A percentile compares a stretch with the other conserved stretches of the same genome.
These are phyloP conservation scores for Stigmatopora argus DNA, from an alignment of 2,113 vertebrate species.

Conservation along the genomic window DNA sequence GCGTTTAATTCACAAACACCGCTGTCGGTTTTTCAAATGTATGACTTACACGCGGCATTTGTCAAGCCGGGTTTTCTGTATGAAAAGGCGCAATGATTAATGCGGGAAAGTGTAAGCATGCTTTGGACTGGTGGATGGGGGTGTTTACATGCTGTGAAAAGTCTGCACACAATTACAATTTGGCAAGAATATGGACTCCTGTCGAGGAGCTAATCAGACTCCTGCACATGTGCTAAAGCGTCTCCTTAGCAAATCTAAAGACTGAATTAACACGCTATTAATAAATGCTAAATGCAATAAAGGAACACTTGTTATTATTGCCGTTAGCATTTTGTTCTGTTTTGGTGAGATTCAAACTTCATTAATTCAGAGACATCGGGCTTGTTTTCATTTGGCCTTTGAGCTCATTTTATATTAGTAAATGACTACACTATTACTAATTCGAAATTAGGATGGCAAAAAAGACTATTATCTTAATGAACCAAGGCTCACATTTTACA, in stretches of 20 bases:
- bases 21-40: constrained; percentile 30
- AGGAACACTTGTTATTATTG: background rate
- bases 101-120: background rate
- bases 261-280: background rate
- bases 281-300: background rate
- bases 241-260: background rate
- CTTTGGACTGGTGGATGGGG: background rate
- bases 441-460: background rate
- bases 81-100: background rate
- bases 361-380: background rate
- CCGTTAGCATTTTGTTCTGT: background rate
- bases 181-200: background rate
- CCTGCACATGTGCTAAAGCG: background rate
- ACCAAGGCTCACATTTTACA: too few species aligned
- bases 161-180: constrained; percentile 13
- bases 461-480: background rate
- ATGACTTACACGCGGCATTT: constrained; percentile 5
- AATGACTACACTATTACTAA: background rate
- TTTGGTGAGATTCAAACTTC: background rate
- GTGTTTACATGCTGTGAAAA: constrained; percentile 14
- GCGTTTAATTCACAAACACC: constrained; percentile 19
- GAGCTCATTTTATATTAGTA: background rate
- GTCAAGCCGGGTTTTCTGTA: constrained; percentile 3
- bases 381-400: background rate
- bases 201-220: background rate